Evolutionary conservation across 2,113 vertebrate genomes (phyloP).

Genomic region (Larimichthys polyactis): DNA sequence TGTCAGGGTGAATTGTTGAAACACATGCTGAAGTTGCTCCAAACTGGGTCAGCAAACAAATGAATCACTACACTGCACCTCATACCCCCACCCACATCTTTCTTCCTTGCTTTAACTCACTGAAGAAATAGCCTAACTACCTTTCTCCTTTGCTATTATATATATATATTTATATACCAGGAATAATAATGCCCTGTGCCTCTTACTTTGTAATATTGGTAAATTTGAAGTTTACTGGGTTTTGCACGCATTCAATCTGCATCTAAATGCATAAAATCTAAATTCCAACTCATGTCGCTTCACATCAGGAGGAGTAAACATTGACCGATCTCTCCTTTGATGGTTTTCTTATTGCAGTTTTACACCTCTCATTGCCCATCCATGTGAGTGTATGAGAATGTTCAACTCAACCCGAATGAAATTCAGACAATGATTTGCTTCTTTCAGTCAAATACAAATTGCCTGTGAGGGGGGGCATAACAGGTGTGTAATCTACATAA

Average conservation of each 20-base stretch:
- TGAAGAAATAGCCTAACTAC: conserved; percentile 60
- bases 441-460: conserved; percentile 46
- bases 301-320: neutral
- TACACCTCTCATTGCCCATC: conserved; percentile 9
- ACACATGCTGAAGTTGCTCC: conserved; percentile 61
- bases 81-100: conserved; percentile 58
- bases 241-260: conserved; percentile 16
- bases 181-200: conserved; percentile 34
- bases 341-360: conserved; percentile 22
- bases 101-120: conserved; percentile 51
- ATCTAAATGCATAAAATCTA: conserved; percentile 27
- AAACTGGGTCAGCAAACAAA: conserved; percentile 68
- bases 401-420: conserved; percentile 49
- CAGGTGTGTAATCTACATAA: conserved; percentile 75
- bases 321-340: conserved; percentile 10
- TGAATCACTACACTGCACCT: conserved; percentile 66
- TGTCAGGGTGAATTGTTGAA: conserved; percentile 69
- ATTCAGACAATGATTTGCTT: conserved; percentile 47
- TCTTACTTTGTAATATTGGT: neutral
- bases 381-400: conserved; percentile 26
- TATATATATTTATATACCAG: conserved; percentile 50
- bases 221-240: conserved; percentile 5
- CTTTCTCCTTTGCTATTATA: conserved; percentile 49
- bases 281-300: conserved; percentile 5
- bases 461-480: conserved; percentile 41